A percentile compares a stretch with the other conserved stretches of the same genome.
phyloP scores from a whole-genome alignment of 2,797 vertebrate species.

The Alauda arvensis region DNA sequence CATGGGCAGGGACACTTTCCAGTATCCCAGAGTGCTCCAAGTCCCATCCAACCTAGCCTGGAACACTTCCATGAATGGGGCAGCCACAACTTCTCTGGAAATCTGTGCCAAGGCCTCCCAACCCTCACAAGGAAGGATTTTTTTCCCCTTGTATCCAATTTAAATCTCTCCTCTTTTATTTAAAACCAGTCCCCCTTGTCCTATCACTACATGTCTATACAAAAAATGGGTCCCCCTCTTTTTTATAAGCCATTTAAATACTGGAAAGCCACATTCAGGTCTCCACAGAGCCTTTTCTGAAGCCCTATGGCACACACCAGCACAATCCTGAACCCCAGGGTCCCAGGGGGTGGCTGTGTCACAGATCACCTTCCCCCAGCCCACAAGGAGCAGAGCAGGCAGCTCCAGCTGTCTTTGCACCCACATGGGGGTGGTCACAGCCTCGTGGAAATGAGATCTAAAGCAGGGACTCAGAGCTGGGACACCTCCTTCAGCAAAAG shows the following conservation, averaged over 20 bases:
- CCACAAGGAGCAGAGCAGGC: background rate
- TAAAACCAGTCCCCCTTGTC: background rate
- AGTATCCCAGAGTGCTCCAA: rapidly evolving
- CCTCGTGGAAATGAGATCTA: rapidly evolving
- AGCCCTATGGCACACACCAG: rapidly evolving
- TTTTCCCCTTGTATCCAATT: no score
- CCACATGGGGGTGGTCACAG: rapidly evolving
- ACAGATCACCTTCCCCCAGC: background rate
- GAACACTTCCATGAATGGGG: background rate
- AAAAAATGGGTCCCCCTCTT: rapidly evolving
- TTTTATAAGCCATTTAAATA: background rate
- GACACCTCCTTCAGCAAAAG: background rate
- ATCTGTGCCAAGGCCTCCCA: rapidly evolving
- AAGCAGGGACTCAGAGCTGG: background rate
- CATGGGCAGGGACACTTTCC: background rate
- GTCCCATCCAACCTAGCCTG: rapidly evolving
- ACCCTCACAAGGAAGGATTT: background rate
- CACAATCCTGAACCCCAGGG: background rate
- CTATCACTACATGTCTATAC: background rate
- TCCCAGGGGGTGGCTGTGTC: background rate
- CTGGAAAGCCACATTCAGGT: background rate
- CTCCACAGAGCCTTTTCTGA: background rate
- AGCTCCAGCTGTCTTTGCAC: background rate
- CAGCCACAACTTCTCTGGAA: background rate
- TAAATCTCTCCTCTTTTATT: background rate